Conservation (phyloP, 2,113 vertebrate genomes). For the Mohoua ochrocephala region DNA sequence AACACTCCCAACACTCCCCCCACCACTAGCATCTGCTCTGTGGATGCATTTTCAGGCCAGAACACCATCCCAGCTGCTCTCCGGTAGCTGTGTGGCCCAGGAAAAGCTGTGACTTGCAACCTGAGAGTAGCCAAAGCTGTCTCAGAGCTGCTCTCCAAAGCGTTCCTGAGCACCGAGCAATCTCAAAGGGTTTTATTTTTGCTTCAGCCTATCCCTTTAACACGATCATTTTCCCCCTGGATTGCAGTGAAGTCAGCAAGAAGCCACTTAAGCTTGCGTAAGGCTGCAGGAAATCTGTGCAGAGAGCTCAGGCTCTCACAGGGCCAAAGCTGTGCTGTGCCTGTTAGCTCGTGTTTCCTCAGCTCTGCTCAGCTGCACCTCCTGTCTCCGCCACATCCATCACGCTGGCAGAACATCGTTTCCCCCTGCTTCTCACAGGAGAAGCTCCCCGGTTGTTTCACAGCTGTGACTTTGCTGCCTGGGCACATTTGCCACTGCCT, state of each 20-base stretch:
- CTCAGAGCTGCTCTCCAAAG: not conserved
- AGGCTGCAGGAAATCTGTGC: not conserved
- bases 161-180: not conserved
- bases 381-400: fast-evolving
- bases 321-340: not conserved
- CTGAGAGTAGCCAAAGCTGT: not conserved
- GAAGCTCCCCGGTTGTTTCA: fast-evolving
- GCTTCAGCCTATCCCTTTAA: not conserved
- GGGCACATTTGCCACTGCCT: not conserved
- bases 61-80: not conserved
- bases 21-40: fast-evolving
- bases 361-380: not conserved
- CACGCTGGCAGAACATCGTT: fast-evolving
- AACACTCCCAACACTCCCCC: fast-evolving
- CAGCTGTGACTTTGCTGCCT: fast-evolving
- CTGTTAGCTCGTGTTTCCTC: fast-evolving
- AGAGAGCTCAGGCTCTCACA: not conserved
- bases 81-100: not conserved
- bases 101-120: fast-evolving
- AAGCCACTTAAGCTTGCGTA: not conserved
- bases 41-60: not conserved
- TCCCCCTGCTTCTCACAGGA: fast-evolving
- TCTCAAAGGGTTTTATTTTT: not conserved
- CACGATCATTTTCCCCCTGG: fast-evolving
- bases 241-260: not conserved